These are phyloP conservation scores for Todus mexicanus DNA, from an alignment of 2,797 vertebrate genomes.

Conservation along the genomic window DNA sequence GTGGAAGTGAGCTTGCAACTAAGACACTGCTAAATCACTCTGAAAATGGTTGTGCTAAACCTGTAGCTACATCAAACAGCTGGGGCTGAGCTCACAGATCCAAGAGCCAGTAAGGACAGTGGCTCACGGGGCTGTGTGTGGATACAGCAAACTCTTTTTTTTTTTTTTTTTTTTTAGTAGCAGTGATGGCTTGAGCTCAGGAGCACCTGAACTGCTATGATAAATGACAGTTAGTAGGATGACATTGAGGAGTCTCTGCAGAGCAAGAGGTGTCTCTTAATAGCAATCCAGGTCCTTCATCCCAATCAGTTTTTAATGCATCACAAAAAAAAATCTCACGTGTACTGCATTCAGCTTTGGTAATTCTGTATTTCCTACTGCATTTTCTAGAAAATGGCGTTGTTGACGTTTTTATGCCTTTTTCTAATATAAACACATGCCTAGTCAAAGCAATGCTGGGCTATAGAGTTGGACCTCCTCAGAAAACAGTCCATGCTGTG, in stretches of 20 bases:
- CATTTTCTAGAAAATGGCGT: neutral
- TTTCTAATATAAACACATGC: neutral
- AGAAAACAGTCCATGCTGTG: neutral
- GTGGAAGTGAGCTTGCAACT: too few relatives aligned
- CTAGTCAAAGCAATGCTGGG: neutral
- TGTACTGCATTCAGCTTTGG: neutral
- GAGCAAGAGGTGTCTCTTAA: neutral
- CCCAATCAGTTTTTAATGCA: neutral
- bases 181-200: neutral
- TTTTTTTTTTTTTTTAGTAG: neutral
- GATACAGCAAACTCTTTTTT: neutral
- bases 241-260: neutral
- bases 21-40: neutral
- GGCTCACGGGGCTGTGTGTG: neutral
- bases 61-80: neutral
- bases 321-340: neutral
- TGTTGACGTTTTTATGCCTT: neutral
- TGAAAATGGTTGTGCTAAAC: neutral
- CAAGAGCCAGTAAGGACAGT: neutral
- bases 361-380: neutral
- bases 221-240: neutral
- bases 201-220: neutral
- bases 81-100: neutral
- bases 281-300: neutral
- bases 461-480: neutral